Conservation (phyloP, 1,140 invertebrate genomes). For the Berghia stephanieae region DNA sequence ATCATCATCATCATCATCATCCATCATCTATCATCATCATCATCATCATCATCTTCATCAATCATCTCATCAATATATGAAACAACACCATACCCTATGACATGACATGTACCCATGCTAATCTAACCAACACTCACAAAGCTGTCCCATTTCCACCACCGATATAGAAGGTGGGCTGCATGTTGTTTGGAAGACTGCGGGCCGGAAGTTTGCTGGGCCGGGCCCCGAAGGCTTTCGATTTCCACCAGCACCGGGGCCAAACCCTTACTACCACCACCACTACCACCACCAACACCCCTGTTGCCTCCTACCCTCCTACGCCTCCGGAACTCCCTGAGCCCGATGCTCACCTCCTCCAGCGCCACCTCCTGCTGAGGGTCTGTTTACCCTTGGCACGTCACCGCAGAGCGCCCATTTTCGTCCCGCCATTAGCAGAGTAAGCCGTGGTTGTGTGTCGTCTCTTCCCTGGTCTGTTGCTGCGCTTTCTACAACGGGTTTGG, state of each 20-base stretch:
- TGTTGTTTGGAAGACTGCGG: constrained; percentile 55
- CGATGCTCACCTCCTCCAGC: background rate
- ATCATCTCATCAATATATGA: background rate
- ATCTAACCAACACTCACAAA: constrained; percentile 53
- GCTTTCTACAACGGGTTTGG: too few species aligned
- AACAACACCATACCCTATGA: background rate
- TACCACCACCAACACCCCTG: constrained; percentile 7
- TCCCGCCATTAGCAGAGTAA: background rate
- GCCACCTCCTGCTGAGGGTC: too few species aligned
- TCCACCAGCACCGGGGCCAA: constrained; percentile 36
- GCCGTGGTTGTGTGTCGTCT: background rate
- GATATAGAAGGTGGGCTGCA: constrained; percentile 60
- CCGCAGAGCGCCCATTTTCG: background rate
- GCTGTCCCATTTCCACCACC: constrained; percentile 59
- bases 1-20: constrained; percentile 7
- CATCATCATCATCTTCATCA: constrained; percentile 5
- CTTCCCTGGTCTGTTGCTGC: background rate
- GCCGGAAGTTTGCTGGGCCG: constrained; percentile 43
- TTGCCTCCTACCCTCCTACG: constrained; percentile 11
- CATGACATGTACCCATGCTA: background rate
- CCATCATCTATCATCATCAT: background rate
- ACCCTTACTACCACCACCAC: constrained; percentile 28
- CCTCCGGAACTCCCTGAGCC: background rate
- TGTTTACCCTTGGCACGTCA: background rate
- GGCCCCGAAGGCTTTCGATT: constrained; percentile 44